These are phyloP conservation scores for Cebidichthys violaceus DNA, from an alignment of 2,113 vertebrate species.

Conservation along the genomic window DNA sequence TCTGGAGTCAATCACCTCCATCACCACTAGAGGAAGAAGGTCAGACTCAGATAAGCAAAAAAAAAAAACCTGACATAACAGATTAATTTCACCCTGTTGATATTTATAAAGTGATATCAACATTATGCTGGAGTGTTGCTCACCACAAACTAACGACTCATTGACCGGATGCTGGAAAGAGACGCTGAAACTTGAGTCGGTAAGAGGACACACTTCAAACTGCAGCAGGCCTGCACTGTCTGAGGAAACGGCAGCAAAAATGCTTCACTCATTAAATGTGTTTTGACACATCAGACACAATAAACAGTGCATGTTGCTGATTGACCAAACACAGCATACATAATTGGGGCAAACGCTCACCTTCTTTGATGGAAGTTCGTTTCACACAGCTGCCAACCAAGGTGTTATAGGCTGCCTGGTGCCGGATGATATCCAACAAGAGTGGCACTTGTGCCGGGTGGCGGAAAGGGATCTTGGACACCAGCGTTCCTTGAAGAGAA, in stretches of 20 bases:
- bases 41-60: constrained; percentile 2
- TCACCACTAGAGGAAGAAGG: constrained; percentile 88
- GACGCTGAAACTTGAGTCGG: constrained; percentile 95
- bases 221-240: constrained; percentile 94
- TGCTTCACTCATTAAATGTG: not conserved
- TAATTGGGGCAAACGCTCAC: constrained; percentile 70
- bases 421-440: constrained; percentile 92
- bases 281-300: not conserved
- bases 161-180: constrained; percentile 99
- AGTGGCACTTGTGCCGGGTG: constrained; percentile 94
- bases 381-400: constrained; percentile 97
- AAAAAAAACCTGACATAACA: not conserved
- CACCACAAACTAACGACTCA: constrained; percentile 97
- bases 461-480: constrained; percentile 95
- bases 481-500: constrained; percentile 91
- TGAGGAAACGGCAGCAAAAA: constrained; percentile 64
- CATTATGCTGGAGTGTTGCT: constrained; percentile 62
- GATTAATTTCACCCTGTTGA: not conserved
- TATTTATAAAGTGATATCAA: not conserved
- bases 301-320: not conserved
- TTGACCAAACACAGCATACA: not conserved
- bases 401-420: constrained; percentile 95
- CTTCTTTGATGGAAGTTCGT: constrained; percentile 92
- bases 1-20: constrained; percentile 97
- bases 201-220: constrained; percentile 98